Evolutionary conservation across 2,113 vertebrate genomes (phyloP), one percentile per base, ranked within the genome.

Genomic region (Rhinoptilus africanus): DNA sequence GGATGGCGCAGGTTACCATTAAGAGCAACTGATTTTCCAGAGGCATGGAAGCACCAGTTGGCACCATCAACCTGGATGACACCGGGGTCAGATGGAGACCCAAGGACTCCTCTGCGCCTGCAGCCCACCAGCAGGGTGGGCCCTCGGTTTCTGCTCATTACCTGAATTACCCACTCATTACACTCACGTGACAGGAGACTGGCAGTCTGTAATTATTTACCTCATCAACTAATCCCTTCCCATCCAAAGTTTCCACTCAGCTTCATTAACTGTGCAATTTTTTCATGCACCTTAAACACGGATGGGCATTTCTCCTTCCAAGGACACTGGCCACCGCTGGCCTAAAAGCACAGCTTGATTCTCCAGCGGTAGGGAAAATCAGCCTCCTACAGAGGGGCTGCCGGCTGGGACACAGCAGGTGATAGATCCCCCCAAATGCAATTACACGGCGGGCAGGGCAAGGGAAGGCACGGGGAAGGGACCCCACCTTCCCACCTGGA

Each of bases 361-460:
- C 24, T 47, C 57, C 72, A 24, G 54, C 1, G 59, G 37, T 2
- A 1, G 53, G 30, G 62, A 64, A 41, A 41, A 21, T 14, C 20
- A 43, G 28, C 26, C 22, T 32, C 6, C 0, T 19, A 10, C 2
- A 18, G 18, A 4, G 16, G 2, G 11, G 15, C 45, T 15, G 3
- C 35, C 12, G 41, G 12, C 47, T n/a, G 63, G 59, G 10, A 50
- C 8, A 7, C 3, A 5, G 32, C n/a, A 20, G 17, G 0, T 27
- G 27, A 10, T 2, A 50, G 35, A 47, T 17, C 28, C 71, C 41
- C 60, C n/a, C 56, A 47, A 54, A 20, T 6, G 26, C 2, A 43
- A 26, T n/a, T 4, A 23, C 27, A 50, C 50, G 1, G 4, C 0
- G 1, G n/a, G 45, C 23, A 63, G 0, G 1, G 17, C 8, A 75